Evolutionary conservation across 2,113 vertebrate genomes (phyloP).

Genomic region (Hippolais icterina): DNA sequence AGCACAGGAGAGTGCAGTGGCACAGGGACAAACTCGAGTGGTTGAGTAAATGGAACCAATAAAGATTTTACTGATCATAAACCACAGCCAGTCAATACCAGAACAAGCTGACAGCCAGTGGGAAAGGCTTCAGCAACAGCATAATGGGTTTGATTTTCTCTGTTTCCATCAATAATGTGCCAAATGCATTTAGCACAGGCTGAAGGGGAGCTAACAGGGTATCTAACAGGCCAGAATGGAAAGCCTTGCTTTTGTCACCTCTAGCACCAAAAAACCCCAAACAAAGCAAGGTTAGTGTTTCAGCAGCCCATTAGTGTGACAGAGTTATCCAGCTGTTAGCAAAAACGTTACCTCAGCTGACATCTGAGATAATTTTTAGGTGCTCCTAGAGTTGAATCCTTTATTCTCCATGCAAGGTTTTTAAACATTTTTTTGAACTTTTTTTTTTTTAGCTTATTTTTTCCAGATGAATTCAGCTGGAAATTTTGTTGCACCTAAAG

Average conservation of each 20-base stretch:
- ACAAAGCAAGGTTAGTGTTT: neutral
- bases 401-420: neutral
- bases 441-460: neutral
- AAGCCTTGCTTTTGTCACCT: neutral
- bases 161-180: neutral
- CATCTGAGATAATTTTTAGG: neutral
- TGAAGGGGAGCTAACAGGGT: neutral
- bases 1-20: neutral
- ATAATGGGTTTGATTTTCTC: conserved; percentile 53
- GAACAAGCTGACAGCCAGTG: conserved; percentile 2
- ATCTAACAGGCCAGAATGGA: neutral
- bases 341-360: neutral
- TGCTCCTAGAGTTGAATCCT: neutral
- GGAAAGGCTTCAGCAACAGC: neutral
- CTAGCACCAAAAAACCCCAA: neutral
- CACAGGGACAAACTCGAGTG: neutral
- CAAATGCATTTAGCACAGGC: conserved; percentile 17
- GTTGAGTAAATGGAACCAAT: neutral
- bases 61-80: neutral
- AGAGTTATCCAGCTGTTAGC: neutral
- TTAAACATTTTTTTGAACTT: neutral
- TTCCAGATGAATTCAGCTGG: neutral
- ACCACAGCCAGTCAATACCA: neutral
- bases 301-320: neutral
- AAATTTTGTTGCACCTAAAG: neutral